Conservation (phyloP, 2,113 vertebrate genomes). For the Morone chrysops region DNA sequence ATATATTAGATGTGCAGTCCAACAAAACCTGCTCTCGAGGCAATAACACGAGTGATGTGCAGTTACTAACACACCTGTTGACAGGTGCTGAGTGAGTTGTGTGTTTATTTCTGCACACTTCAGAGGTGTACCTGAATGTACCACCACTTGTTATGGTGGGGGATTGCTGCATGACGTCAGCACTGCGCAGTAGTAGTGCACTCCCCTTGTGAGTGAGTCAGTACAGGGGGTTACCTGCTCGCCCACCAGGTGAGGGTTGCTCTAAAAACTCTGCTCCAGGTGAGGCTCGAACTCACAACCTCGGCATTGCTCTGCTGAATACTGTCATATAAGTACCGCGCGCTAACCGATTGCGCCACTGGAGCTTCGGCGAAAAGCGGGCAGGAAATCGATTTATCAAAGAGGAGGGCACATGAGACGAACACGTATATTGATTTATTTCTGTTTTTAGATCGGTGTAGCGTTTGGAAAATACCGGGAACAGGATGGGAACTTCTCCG, state of each 20-base stretch:
- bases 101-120: neutral
- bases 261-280: constrained; percentile 93
- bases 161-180: neutral
- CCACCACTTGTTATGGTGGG: neutral
- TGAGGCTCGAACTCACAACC: constrained; percentile 99
- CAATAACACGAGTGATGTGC: too few species aligned
- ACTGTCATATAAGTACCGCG: constrained; percentile 99
- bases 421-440: rapidly evolving
- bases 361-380: constrained; percentile 78
- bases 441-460: rapidly evolving
- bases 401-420: rapidly evolving
- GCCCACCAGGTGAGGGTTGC: neutral
- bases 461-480: rapidly evolving
- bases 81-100: neutral
- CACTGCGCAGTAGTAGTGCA: neutral
- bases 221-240: neutral
- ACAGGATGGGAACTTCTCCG: neutral
- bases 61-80: neutral
- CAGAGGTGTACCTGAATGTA: neutral
- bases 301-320: constrained; percentile 92
- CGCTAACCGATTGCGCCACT: constrained; percentile 99
- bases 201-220: neutral
- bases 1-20: neutral
- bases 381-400: constrained; percentile 19
- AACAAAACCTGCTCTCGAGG: neutral